Base-by-base conservation (phyloP, 2,888 invertebrate genomes). In the Rhingia campestris region DNA sequence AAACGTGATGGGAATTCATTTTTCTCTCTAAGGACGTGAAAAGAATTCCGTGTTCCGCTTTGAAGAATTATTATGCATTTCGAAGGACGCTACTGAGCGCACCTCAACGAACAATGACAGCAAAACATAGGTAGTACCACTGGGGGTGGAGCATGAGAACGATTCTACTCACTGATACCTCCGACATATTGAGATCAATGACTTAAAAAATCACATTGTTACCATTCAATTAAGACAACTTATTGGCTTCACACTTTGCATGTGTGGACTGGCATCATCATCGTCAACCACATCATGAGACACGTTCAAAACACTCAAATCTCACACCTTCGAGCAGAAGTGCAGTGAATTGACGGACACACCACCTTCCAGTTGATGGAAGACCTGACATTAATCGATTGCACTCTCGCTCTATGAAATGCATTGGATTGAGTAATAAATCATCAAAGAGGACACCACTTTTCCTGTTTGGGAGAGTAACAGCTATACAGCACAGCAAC, bases 1-100 rank as follows among this genome's bases (percentile, higher is more conserved):
- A 70, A 56, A 81, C 81, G 81, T 81, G 81, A 81, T 81, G 76
- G 70, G 76, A 81, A 81, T 81, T 81, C 76, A 81, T 74, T 76
- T 76, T 76, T 58, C 47, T 69, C 47, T 39, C 61, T 9, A 53
- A 64, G 51, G 64, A 81, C 81, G 81, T 81, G 81, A 69, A 81
- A 76, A 76, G 81, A 81, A 81, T 81, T 39, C 45, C 7, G 10
- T 79, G 49, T 56, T 67, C 39, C 33, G 12, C 35, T 69, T 64
- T 12, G 7, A 58, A 51, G 37, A 56, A 70, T 75, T 63, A 76
- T 53, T 54, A 74, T 79, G 77, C 73, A 73, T 61, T 73, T 69
- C 33, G 35, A 45, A 63, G 66, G 51, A 66, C 30, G 14, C 53
- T 6, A 41, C 10, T 41, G 22, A 22, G 3, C 35, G 61, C 51